A percentile compares a stretch with the other conserved stretches of the same genome.
phyloP scores from a whole-genome alignment of 2,888 invertebrate genomes.

The Heteromyza rotundicornis region DNA sequence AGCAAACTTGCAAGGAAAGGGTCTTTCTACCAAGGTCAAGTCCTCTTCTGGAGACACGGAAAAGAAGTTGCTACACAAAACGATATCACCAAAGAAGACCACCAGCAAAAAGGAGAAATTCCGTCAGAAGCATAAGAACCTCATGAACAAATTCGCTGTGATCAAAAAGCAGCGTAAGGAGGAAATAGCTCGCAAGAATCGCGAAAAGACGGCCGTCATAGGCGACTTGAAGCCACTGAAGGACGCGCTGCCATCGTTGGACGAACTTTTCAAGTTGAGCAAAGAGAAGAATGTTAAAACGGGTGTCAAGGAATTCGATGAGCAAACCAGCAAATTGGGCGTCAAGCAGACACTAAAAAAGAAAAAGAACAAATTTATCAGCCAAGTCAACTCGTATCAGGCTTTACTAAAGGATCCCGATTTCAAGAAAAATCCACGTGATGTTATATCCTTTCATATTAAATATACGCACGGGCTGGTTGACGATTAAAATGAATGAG shows the following conservation, averaged over 20 bases:
- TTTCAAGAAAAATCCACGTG: conserved; percentile 55
- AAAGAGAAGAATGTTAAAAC: conserved; percentile 40
- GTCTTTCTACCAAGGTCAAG: not conserved
- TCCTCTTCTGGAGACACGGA: conserved; percentile 7
- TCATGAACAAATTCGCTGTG: conserved; percentile 50
- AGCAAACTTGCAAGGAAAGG: not conserved
- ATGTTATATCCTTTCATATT: conserved; percentile 51
- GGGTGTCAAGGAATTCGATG: conserved; percentile 27
- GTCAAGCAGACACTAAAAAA: conserved; percentile 49
- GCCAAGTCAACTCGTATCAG: conserved; percentile 47
- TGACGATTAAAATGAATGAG: conserved; percentile 33
- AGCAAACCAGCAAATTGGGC: conserved; percentile 35
- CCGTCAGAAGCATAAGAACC: conserved; percentile 48
- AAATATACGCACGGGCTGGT: conserved; percentile 51
- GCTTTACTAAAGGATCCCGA: conserved; percentile 52
- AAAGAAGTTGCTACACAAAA: conserved; percentile 43
- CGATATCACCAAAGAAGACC: conserved; percentile 43
- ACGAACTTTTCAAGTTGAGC: conserved; percentile 49
- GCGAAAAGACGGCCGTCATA: conserved; percentile 49
- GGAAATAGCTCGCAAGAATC: conserved; percentile 46
- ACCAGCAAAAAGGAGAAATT: conserved; percentile 56
- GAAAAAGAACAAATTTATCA: conserved; percentile 46
- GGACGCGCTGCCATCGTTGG: conserved; percentile 59
- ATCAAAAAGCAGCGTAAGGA: conserved; percentile 48
- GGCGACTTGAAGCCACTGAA: conserved; percentile 54